Evolutionary conservation across 2,113 vertebrate genomes (phyloP).

Genomic region (Pluvialis apricaria): DNA sequence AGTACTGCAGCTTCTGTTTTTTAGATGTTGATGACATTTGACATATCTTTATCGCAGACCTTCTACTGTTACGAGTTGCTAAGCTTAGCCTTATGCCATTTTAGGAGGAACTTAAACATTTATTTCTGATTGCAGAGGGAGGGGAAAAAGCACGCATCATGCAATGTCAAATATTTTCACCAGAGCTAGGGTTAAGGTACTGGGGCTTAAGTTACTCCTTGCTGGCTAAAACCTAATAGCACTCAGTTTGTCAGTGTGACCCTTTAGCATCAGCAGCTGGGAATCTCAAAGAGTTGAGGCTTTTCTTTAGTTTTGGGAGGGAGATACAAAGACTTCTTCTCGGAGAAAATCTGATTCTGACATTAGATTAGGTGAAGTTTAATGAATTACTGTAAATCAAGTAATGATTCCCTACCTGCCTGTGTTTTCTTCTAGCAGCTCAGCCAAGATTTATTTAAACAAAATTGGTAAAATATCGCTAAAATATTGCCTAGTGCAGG

Average conservation of each 20-base stretch:
- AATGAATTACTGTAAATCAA: neutral
- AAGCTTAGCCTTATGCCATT: neutral
- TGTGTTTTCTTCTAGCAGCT: neutral
- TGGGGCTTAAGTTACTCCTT: neutral
- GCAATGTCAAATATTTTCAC: neutral
- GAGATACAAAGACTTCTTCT: neutral
- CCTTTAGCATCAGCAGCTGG: neutral
- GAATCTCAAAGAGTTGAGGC: neutral
- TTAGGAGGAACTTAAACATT: neutral
- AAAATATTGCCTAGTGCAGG: neutral
- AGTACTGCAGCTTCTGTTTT: neutral
- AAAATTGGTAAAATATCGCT: neutral
- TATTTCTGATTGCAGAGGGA: neutral
- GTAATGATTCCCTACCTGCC: neutral
- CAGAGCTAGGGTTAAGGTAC: neutral
- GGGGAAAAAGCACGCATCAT: accelerated
- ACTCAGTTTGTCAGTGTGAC: neutral
- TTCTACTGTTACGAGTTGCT: neutral
- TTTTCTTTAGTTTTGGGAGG: neutral
- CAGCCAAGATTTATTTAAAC: neutral
- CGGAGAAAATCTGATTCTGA: neutral
- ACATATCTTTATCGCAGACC: neutral
- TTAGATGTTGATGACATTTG: neutral
- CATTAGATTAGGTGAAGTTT: neutral
- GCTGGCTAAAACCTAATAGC: neutral